Conservation (phyloP, 2,888 invertebrate genomes). For the Nebria salina region DNA sequence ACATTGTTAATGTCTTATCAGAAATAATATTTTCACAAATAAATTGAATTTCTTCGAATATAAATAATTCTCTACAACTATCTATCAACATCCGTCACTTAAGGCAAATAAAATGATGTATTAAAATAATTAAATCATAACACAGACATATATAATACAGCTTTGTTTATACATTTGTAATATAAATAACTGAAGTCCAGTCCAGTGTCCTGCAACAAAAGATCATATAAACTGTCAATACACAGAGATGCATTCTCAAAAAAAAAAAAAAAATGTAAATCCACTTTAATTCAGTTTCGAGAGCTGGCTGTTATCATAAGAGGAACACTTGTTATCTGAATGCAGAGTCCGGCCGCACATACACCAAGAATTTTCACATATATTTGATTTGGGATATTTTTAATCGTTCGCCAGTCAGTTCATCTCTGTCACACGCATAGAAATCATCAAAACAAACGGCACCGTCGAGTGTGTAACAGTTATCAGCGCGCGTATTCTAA, state of each 20-base stretch:
- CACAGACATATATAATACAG: slow-evolving; percentile 4
- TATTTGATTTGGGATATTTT: neutral
- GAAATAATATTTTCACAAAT: no score
- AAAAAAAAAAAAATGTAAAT: slow-evolving; percentile 28
- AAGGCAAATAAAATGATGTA: no score
- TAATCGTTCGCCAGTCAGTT: neutral
- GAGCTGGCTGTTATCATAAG: slow-evolving; percentile 20
- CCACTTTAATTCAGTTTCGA: slow-evolving; percentile 28
- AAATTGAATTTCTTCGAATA: no score
- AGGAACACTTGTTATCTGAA: slow-evolving; percentile 20
- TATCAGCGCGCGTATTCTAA: slow-evolving; percentile 11
- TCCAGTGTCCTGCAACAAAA: neutral
- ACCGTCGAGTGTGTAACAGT: neutral
- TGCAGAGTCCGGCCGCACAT: slow-evolving; percentile 19
- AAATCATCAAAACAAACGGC: neutral
- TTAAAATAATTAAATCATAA: neutral
- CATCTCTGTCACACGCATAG: neutral
- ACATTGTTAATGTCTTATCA: no score
- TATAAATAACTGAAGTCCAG: neutral
- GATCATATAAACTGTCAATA: slow-evolving; percentile 16
- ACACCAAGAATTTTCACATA: neutral
- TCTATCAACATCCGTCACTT: no score
- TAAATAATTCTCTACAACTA: no score
- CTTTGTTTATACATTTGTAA: slow-evolving; percentile 4
- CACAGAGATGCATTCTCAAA: neutral